These are phyloP conservation scores for Iselma pallidipennis DNA, from an alignment of 2,888 invertebrate genomes.

Conservation along the genomic window DNA sequence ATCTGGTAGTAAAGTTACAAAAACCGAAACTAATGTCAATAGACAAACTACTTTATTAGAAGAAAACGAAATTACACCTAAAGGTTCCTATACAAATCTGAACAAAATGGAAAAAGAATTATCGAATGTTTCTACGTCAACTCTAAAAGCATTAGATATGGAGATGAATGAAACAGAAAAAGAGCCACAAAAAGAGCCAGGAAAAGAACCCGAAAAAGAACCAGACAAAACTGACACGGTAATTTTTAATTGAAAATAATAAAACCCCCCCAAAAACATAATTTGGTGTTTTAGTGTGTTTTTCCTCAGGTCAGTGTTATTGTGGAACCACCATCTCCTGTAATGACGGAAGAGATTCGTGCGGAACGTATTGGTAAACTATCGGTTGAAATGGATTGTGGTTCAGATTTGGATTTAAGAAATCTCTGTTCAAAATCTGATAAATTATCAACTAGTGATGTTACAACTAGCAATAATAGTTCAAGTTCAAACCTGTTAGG, in stretches of 20 bases:
- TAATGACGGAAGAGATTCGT: constrained; percentile 61
- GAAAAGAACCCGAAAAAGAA: constrained; percentile 4
- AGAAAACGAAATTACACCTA: constrained; percentile 47
- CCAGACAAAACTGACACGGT: constrained; percentile 33
- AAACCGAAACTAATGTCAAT: constrained; percentile 55
- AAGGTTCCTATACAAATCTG: constrained; percentile 41
- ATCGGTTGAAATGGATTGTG: constrained; percentile 47
- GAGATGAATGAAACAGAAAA: constrained; percentile 28
- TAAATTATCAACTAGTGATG: constrained; percentile 49
- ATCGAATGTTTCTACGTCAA: constrained; percentile 44
- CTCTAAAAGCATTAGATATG: constrained; percentile 39
- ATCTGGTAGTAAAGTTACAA: constrained; percentile 45
- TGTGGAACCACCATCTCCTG: constrained; percentile 76
- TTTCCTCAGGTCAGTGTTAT: constrained; percentile 73
- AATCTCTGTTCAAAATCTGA: constrained; percentile 48
- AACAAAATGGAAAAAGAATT: constrained; percentile 52
- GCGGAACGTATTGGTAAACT: constrained; percentile 48
- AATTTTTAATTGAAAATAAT: constrained; percentile 15
- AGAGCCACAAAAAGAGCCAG: constrained; percentile 7
- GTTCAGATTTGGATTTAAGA: constrained; percentile 48
- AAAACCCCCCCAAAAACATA: too few relatives aligned
- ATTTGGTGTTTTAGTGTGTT: constrained; percentile 41
- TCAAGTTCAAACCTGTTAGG: constrained; percentile 65
- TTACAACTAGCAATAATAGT: constrained; percentile 52
- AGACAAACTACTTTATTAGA: constrained; percentile 51